A percentile compares a stretch with the other conserved stretches of the same genome.
These are phyloP conservation scores for Pogonomyrmex barbatus DNA, from an alignment of 1,140 invertebrate species.

Conservation along the genomic window DNA sequence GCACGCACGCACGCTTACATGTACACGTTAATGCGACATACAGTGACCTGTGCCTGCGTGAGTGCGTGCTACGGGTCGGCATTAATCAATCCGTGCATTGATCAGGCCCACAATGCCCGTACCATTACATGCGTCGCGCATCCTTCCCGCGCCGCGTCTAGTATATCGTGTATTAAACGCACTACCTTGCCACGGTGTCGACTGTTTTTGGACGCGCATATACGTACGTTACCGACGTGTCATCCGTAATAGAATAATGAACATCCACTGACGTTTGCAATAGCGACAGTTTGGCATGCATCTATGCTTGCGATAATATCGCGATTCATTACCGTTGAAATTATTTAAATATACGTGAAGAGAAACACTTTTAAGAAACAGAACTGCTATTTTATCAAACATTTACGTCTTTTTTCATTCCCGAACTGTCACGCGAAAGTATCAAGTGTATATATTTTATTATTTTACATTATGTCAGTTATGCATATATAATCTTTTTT, in stretches of 20 bases:
- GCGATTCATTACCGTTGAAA: constrained; percentile 34
- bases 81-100: constrained; percentile 80
- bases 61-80: constrained; percentile 64
- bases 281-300: constrained; percentile 45
- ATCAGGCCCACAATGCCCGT: constrained; percentile 75
- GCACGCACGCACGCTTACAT: background rate
- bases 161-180: constrained; percentile 69
- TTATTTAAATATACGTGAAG: background rate
- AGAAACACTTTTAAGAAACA: background rate
- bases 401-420: background rate
- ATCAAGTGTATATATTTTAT: too few species aligned
- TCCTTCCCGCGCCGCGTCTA: constrained; percentile 30
- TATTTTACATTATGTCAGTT: too few species aligned
- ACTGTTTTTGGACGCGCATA: constrained; percentile 69
- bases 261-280: constrained; percentile 59
- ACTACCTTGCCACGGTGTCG: constrained; percentile 39
- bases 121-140: constrained; percentile 65
- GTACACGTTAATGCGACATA: constrained; percentile 51
- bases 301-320: constrained; percentile 6
- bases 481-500: too few species aligned
- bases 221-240: constrained; percentile 55
- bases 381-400: background rate
- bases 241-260: constrained; percentile 71
- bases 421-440: background rate
- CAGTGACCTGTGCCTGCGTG: constrained; percentile 30